These are phyloP conservation scores for Mythimna vitellina DNA, from an alignment of 2,888 invertebrate genomes.

Conservation along the genomic window DNA sequence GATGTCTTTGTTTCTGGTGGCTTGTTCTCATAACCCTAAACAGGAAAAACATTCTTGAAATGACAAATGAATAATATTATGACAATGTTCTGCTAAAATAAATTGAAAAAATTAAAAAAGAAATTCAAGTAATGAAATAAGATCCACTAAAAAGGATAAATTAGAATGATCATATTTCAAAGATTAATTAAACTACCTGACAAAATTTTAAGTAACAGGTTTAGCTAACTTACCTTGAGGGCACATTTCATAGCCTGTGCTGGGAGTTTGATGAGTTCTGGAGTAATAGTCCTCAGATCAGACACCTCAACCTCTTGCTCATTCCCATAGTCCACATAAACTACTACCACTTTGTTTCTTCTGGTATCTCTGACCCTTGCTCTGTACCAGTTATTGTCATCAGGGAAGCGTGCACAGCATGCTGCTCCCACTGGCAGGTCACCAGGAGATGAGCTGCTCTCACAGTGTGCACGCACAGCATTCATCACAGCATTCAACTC, in stretches of 20 bases:
- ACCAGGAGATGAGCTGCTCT: constrained; percentile 83
- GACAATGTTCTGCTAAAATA: background rate
- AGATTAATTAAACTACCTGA: background rate
- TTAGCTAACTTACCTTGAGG: constrained; percentile 87
- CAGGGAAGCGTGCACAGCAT: constrained; percentile 95
- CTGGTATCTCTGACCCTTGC: constrained; percentile 93
- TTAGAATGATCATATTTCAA: background rate
- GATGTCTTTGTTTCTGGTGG: constrained; percentile 90
- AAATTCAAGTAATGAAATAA: background rate
- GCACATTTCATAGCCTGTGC: constrained; percentile 95
- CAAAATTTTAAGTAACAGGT: background rate
- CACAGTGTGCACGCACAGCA: constrained; percentile 91
- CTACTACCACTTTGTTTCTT: constrained; percentile 92
- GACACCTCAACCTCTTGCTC: constrained; percentile 93
- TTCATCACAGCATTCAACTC: constrained; percentile 93
- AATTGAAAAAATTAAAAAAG: too few species aligned
- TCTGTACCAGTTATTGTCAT: constrained; percentile 97
- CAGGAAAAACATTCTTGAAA: background rate
- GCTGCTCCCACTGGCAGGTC: constrained; percentile 91
- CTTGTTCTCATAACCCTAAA: constrained; percentile 89
- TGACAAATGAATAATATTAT: background rate
- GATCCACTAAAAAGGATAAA: background rate
- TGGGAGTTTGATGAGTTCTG: constrained; percentile 92
- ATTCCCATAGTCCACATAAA: constrained; percentile 99
- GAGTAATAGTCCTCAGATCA: constrained; percentile 92